These are phyloP conservation scores for Otolemur crassicaudatus DNA, from an alignment of 2,797 vertebrate genomes.

Conservation along the genomic window DNA sequence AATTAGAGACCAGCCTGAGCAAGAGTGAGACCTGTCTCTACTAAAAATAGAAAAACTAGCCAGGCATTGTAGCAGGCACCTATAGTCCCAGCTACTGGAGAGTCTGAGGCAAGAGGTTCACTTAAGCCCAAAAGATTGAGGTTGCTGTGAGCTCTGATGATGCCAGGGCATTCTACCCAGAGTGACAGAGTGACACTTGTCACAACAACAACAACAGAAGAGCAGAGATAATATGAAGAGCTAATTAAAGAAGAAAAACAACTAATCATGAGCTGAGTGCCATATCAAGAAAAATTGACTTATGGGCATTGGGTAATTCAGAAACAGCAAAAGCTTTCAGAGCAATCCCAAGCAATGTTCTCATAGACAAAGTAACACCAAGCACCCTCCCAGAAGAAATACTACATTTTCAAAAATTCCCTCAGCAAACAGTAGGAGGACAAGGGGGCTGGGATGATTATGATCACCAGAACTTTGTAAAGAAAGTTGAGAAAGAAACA, in stretches of 20 bases:
- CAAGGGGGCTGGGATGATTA: conserved; percentile 95
- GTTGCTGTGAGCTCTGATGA: no score
- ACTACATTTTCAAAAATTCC: conserved; percentile 92
- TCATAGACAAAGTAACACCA: conserved; percentile 71
- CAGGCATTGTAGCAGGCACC: no score
- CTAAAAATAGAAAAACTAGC: no score
- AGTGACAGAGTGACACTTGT: no score
- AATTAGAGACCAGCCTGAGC: no score
- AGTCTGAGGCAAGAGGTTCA: no score
- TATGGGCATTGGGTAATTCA: conserved; percentile 87
- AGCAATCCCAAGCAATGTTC: conserved; percentile 83
- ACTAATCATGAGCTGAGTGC: conserved; percentile 90
- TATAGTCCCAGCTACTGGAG: no score
- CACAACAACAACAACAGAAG: no score
- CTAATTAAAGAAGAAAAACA: conserved; percentile 94
- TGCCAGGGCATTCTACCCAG: no score
- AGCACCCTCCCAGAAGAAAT: conserved; percentile 90
- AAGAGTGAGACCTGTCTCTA: no score
- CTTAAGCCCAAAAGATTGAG: no score
- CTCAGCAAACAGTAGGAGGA: conserved; percentile 92
- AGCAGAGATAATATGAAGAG: conserved; percentile 87
- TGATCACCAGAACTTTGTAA: conserved; percentile 94
- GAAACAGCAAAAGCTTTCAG: conserved; percentile 80
- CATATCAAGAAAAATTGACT: conserved; percentile 93
- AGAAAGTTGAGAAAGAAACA: conserved; percentile 91